Base-by-base conservation (phyloP, 2,797 vertebrate genomes). In the Phalloptychus januarius region DNA sequence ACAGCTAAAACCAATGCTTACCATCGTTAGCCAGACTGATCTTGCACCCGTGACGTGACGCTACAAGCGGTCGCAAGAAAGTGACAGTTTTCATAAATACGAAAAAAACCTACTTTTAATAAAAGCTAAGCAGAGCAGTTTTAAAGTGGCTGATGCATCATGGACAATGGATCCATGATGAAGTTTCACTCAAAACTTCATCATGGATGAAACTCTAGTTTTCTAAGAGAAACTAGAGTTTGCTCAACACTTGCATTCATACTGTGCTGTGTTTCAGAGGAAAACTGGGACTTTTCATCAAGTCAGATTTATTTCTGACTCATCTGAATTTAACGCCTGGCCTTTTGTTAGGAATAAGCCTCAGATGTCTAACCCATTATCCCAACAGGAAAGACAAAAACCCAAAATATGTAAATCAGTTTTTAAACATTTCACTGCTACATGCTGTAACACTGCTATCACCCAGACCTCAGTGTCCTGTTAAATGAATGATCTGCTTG, bases 361-460 rank as follows among this genome's bases (percentile, higher is more conserved):
- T 72, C 75, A 67, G 54, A 74, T 78, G 75, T 71, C 56, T 31
- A n/a, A 78, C 11, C 36, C 28, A 2, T 36, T 81, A n/a, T 72
- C 56, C 67, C 15, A 61, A 63, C 33, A 45, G 23, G 36, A 18
- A 65, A 76, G 76, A 88, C n/a, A n/a, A 72, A 73, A 80, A 79
- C 31, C 28, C 63, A 75, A 75, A 83, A 77, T 78, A 20, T 52
- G 13, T 84, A 75, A 80, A 70, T 79, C 80, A 54, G 54, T 65
- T 36, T 5, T 46, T 72, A 70, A 44, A 63, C 0, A 76, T 83
- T 84, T 79, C 11, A 67, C 44, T 74, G n/a, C 31, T 79, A 79
- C 81, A 75, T 76, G 82, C 71, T 81, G 61, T 40, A 83, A 85
- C 77, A 58, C 63, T 42, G 54, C 72, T 71, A 73, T 67, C 38